phyloP scores from a whole-genome alignment of 1,140 invertebrate genomes.

The Ruditapes philippinarum region DNA sequence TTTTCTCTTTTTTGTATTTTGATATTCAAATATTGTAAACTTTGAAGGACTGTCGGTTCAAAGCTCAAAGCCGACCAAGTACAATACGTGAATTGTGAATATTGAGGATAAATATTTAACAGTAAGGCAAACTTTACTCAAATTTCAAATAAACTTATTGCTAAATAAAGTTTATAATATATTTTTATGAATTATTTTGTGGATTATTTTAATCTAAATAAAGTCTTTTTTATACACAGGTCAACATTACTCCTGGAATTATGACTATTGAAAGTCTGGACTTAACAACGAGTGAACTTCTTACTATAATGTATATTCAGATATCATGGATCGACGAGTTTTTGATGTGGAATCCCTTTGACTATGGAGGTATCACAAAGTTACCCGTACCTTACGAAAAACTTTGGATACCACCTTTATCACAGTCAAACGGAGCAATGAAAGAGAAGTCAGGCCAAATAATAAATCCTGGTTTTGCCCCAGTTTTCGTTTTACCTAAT shows the following conservation, averaged over 20 bases:
- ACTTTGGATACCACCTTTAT: neutral
- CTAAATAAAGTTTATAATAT: too few relatives aligned
- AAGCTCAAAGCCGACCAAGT: too few relatives aligned
- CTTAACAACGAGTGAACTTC: neutral
- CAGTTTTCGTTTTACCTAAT: neutral
- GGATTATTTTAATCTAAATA: too few relatives aligned
- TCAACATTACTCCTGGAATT: neutral
- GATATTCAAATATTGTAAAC: too few relatives aligned
- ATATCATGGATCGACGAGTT: conserved; percentile 72
- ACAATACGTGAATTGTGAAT: too few relatives aligned
- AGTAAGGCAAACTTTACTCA: too few relatives aligned
- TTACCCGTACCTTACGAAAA: conserved; percentile 25
- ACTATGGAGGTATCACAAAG: conserved; percentile 71
- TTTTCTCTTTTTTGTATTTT: too few relatives aligned
- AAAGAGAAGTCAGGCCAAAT: neutral
- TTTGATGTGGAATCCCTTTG: conserved; percentile 66
- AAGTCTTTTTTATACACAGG: neutral
- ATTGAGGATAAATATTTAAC: too few relatives aligned
- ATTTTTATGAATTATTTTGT: too few relatives aligned
- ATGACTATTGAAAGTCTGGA: neutral
- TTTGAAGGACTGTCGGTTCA: too few relatives aligned
- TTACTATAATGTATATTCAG: neutral
- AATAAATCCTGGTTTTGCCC: neutral
- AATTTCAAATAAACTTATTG: too few relatives aligned
- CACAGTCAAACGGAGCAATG: neutral